phyloP scores from a whole-genome alignment of 2,797 vertebrate genomes.

The Trachops cirrhosus region DNA sequence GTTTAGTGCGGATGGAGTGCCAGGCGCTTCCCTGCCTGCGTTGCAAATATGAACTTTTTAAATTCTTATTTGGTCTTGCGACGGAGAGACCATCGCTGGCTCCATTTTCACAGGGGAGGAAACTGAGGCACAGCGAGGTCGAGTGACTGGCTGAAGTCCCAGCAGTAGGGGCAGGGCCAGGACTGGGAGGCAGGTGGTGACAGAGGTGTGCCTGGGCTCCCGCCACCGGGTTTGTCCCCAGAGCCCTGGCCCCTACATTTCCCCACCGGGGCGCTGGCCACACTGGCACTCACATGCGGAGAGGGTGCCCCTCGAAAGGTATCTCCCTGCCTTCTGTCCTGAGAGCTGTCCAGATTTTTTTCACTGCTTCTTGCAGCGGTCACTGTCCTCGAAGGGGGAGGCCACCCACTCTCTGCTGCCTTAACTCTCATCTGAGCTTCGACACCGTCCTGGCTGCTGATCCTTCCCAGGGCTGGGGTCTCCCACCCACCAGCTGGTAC shows the following conservation, averaged over 20 bases:
- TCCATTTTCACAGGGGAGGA: not conserved
- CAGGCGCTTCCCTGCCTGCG: rapidly evolving
- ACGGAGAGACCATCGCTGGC: rapidly evolving
- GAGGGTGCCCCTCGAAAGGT: not conserved
- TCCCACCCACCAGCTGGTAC: rapidly evolving
- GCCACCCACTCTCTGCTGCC: rapidly evolving
- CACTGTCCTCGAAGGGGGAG: not conserved
- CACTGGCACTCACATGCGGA: rapidly evolving
- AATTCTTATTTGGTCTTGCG: no score
- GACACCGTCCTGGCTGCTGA: rapidly evolving
- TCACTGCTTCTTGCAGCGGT: rapidly evolving
- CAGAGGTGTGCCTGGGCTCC: rapidly evolving
- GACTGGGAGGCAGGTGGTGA: rapidly evolving
- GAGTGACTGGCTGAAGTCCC: rapidly evolving
- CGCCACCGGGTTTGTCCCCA: not conserved
- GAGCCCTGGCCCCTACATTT: rapidly evolving
- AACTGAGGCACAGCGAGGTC: not conserved
- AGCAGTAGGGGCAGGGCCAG: not conserved
- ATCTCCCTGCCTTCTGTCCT: rapidly evolving
- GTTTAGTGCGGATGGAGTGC: rapidly evolving
- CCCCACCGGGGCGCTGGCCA: not conserved
- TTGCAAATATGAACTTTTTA: not conserved
- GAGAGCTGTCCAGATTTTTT: rapidly evolving
- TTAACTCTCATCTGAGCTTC: rapidly evolving
- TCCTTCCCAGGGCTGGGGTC: rapidly evolving